These are phyloP conservation scores for Eupithecia vulgata DNA, from an alignment of 2,888 invertebrate genomes.

Conservation along the genomic window DNA sequence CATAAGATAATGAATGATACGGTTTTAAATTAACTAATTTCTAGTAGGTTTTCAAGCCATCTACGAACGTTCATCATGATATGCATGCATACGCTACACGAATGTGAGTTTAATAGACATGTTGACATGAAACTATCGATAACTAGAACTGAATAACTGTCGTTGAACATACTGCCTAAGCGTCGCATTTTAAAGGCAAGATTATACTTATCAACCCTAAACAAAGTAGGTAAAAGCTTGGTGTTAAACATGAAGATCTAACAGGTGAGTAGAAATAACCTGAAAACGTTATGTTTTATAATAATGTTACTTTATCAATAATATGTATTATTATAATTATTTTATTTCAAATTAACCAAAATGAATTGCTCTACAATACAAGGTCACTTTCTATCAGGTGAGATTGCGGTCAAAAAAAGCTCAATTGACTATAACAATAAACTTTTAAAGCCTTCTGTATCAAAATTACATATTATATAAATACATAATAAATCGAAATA, in stretches of 20 bases:
- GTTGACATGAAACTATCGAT: constrained; percentile 55
- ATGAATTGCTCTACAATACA: neutral
- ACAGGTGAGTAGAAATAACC: neutral
- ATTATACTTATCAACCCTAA: neutral
- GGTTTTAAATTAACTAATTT: neutral
- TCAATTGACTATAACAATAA: no score
- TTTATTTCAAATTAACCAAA: neutral
- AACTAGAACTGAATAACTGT: constrained; percentile 58
- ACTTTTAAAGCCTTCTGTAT: neutral
- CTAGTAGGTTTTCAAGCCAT: neutral
- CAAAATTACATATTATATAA: neutral
- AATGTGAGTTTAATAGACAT: constrained; percentile 25
- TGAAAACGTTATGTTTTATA: neutral
- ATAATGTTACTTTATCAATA: neutral
- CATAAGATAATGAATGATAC: neutral
- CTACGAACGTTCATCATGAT: neutral
- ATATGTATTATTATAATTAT: neutral
- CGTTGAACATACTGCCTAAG: constrained; percentile 10
- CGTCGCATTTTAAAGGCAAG: neutral
- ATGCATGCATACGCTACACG: neutral
- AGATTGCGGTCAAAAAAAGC: no score
- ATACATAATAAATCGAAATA: neutral
- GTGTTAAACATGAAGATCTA: neutral
- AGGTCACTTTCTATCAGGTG: neutral
- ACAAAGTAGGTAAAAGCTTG: neutral